phyloP scores from a whole-genome alignment of 2,888 invertebrate genomes.

The Helicoverpa assulta region DNA sequence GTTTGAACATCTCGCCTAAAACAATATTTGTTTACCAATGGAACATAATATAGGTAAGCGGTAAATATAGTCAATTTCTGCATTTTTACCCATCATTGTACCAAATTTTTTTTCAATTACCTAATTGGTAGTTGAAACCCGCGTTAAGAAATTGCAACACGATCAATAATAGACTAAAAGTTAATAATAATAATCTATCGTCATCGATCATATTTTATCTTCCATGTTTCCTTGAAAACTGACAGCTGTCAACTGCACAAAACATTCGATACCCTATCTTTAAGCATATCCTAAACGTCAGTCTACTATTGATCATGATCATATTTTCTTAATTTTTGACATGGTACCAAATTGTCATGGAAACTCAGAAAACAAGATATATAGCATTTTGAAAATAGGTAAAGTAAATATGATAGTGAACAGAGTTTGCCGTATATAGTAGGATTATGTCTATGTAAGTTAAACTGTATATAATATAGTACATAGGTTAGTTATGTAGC shows the following conservation, averaged over 20 bases:
- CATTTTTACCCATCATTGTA: background rate
- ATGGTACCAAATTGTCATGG: background rate
- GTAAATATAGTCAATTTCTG: background rate
- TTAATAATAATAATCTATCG: background rate
- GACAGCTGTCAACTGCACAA: too few species aligned
- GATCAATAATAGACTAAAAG: background rate
- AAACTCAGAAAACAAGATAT: slow-evolving; percentile 11
- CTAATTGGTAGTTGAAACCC: background rate
- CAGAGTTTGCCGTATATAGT: slow-evolving; percentile 31
- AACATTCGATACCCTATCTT: too few species aligned
- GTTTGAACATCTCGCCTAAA: slow-evolving; percentile 31
- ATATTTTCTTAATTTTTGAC: background rate
- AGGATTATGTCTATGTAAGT: slow-evolving; percentile 43
- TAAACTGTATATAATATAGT: slow-evolving; percentile 38
- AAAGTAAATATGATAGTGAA: slow-evolving; percentile 12
- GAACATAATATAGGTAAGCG: background rate
- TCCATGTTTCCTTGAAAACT: too few species aligned
- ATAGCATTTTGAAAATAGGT: slow-evolving; percentile 5
- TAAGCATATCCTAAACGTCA: background rate
- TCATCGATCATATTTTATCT: too few species aligned
- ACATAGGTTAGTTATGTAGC: slow-evolving; percentile 63
- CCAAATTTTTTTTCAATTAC: background rate
- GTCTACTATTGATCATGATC: background rate
- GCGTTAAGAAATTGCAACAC: background rate
- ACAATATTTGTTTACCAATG: slow-evolving; percentile 28